These are phyloP conservation scores for Ricordea florida DNA, from an alignment of 92 coral and sea anemone genomes.

Conservation along the genomic window DNA sequence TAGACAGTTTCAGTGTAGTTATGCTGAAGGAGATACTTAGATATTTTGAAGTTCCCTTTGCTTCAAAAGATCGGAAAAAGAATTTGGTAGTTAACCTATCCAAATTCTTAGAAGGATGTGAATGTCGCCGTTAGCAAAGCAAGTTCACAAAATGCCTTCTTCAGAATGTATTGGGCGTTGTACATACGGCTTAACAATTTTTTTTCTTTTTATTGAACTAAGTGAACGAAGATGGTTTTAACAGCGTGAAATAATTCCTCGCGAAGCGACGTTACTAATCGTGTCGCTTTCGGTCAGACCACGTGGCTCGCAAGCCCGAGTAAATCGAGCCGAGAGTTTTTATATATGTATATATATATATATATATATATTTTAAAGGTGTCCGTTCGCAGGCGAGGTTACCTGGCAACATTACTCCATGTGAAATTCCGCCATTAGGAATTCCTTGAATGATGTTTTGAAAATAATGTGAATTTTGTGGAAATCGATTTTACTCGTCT, in stretches of 20 bases:
- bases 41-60: constrained; percentile 37
- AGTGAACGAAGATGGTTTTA: constrained; percentile 6
- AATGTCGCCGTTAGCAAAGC: constrained; percentile 10
- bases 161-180: neutral
- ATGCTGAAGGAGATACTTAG: constrained; percentile 38
- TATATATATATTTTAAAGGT: too few relatives aligned
- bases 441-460: too few relatives aligned
- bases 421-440: too few relatives aligned
- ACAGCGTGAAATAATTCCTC: neutral
- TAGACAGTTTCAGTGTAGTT: constrained; percentile 30
- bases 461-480: too few relatives aligned
- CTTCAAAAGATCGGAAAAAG: constrained; percentile 33
- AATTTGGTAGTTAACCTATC: constrained; percentile 6
- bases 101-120: constrained; percentile 19
- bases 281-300: too few relatives aligned
- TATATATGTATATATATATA: too few relatives aligned
- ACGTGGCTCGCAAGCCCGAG: too few relatives aligned
- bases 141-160: neutral
- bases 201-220: neutral
- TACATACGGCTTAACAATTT: constrained; percentile 5
- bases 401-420: too few relatives aligned
- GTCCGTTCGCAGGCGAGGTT: too few relatives aligned
- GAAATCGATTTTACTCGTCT: too few relatives aligned
- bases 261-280: too few relatives aligned
- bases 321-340: too few relatives aligned